A percentile compares a stretch with the other conserved stretches of the same genome.
Evolutionary conservation across 2,797 vertebrate species (phyloP).

Genomic region (Helarctos malayanus): DNA sequence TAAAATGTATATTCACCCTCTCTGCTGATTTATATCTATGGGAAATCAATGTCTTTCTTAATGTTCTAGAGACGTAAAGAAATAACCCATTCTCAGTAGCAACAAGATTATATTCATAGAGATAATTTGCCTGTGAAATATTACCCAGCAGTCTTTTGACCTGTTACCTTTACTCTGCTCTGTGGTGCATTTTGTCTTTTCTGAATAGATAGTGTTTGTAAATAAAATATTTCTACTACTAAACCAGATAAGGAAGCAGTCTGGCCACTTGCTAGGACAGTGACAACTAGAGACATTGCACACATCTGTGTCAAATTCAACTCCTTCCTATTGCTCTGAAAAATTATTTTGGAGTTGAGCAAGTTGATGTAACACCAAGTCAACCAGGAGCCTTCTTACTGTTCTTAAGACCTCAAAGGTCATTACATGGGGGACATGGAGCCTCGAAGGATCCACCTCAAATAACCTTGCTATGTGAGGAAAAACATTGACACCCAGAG

Average conservation of each 20-base stretch:
- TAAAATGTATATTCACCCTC: slow-evolving; percentile 67
- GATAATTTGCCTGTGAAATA: slow-evolving; percentile 63
- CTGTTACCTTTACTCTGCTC: not conserved
- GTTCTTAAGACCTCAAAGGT: not conserved
- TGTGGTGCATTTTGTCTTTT: not conserved
- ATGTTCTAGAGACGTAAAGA: slow-evolving; percentile 37
- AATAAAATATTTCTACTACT: not conserved
- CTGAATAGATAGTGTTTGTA: slow-evolving; percentile 1
- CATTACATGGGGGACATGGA: rapidly evolving
- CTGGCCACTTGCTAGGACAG: not conserved
- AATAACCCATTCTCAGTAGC: slow-evolving; percentile 17
- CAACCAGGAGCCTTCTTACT: not conserved
- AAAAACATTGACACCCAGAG: not conserved
- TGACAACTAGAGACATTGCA: not conserved
- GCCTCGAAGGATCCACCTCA: not conserved
- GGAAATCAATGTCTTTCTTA: slow-evolving; percentile 64
- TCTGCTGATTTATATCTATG: slow-evolving; percentile 60
- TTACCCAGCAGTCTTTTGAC: not conserved
- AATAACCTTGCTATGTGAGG: not conserved
- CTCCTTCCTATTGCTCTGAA: not conserved
- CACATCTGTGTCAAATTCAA: not conserved
- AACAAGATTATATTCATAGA: not conserved
- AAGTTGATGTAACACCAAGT: not conserved
- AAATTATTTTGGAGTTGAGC: not conserved
- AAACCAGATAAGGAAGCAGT: not conserved